Conservation (phyloP, 2,888 invertebrate species). For the Lacanobia wlatinum region DNA sequence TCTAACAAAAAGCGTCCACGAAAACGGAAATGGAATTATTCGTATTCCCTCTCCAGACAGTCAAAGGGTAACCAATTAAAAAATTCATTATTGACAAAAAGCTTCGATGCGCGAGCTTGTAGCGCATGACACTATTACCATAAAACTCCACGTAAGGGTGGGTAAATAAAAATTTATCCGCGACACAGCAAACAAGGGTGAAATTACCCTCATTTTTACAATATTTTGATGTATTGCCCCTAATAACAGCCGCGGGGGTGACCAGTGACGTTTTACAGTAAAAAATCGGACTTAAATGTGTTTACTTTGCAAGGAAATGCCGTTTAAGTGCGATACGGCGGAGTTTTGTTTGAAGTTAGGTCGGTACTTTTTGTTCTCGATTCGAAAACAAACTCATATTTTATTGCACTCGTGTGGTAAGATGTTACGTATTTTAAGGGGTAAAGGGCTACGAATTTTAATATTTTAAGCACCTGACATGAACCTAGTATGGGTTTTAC, state of each 20-base stretch:
- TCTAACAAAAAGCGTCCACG: background rate
- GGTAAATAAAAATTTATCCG: constrained; percentile 71
- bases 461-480: no score
- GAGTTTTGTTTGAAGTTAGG: constrained; percentile 56
- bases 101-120: constrained; percentile 46
- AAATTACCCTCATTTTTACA: constrained; percentile 84
- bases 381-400: background rate
- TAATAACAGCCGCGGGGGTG: constrained; percentile 83
- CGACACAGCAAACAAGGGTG: constrained; percentile 78
- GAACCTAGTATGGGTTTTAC: no score
- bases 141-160: constrained; percentile 61
- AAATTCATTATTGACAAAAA: constrained; percentile 62
- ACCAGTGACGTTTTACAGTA: constrained; percentile 79
- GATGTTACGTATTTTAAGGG: no score
- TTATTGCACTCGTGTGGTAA: no score
- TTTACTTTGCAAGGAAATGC: constrained; percentile 80
- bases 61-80: constrained; percentile 42
- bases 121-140: constrained; percentile 59
- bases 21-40: constrained; percentile 33
- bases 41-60: constrained; percentile 19
- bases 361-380: constrained; percentile 62
- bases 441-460: no score
- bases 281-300: constrained; percentile 84
- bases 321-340: constrained; percentile 73
- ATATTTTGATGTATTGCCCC: constrained; percentile 89